Percentiles rank a stretch among this genome's conserved stretches.
These are phyloP conservation scores for Lasioglossum oenotherae DNA, from an alignment of 2,888 invertebrate genomes.

Conservation along the genomic window DNA sequence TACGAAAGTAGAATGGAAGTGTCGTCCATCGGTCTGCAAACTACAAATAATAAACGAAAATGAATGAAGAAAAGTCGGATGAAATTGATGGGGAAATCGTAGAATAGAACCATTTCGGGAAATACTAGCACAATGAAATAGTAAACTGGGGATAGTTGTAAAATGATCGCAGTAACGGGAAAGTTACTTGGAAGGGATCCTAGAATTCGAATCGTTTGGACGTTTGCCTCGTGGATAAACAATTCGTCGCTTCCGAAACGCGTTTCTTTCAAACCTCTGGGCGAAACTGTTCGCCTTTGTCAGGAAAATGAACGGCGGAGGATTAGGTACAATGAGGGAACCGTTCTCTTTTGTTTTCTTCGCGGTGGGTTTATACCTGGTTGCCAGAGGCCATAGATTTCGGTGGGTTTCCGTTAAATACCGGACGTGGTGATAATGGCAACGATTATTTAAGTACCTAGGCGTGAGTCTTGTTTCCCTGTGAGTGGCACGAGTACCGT, in stretches of 20 bases:
- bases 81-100: neutral
- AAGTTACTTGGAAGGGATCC: neutral
- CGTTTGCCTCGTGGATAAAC: neutral
- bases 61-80: neutral
- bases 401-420: constrained; percentile 23
- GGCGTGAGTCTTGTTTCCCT: constrained; percentile 23
- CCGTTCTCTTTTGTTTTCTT: constrained; percentile 23
- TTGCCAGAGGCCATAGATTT: neutral
- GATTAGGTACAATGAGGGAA: constrained; percentile 23
- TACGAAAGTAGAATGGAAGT: neutral
- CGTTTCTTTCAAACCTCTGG: neutral
- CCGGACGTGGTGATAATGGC: constrained; percentile 1
- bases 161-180: neutral
- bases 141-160: neutral
- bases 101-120: neutral
- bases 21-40: neutral
- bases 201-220: neutral
- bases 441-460: constrained; percentile 36
- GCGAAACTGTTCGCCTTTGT: constrained; percentile 30
- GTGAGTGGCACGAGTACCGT: constrained; percentile 47
- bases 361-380: constrained; percentile 12
- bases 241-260: constrained; percentile 1
- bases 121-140: neutral
- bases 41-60: no score
- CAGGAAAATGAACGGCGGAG: constrained; percentile 19